Evolutionary conservation across 1,140 invertebrate species (phyloP).

Genomic region (Pachypeltis micranthus): DNA sequence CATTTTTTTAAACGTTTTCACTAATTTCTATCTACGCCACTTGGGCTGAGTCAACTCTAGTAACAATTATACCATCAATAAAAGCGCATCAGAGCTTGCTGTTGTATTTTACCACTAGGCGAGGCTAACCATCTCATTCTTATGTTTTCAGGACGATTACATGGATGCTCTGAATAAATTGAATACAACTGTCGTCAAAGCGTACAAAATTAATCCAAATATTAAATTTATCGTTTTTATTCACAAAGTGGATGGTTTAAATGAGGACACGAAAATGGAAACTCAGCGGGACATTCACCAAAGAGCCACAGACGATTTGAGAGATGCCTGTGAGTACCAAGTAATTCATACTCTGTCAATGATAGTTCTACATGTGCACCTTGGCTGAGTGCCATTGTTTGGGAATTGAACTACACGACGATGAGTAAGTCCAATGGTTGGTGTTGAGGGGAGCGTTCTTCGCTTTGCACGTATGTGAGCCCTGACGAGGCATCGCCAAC

Average conservation of each 20-base stretch:
- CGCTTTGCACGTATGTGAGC: no score
- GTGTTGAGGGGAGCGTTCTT: no score
- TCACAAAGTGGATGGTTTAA: slow-evolving; percentile 96
- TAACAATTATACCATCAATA: neutral
- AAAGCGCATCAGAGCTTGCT: neutral
- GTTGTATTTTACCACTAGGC: neutral
- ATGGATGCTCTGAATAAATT: slow-evolving; percentile 89
- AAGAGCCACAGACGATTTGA: slow-evolving; percentile 85
- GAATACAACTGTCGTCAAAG: slow-evolving; percentile 83
- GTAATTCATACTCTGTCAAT: no score
- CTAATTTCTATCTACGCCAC: no score
- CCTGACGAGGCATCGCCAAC: no score
- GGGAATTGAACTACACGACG: no score
- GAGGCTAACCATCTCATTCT: slow-evolving; percentile 1
- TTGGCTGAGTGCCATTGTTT: no score
- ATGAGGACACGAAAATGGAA: slow-evolving; percentile 97
- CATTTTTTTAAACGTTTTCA: no score
- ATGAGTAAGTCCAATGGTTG: no score
- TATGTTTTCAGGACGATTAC: slow-evolving; percentile 74
- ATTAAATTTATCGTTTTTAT: slow-evolving; percentile 99
- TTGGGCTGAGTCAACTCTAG: no score
- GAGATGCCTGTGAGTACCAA: slow-evolving; percentile 68
- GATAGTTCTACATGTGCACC: no score
- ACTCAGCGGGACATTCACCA: slow-evolving; percentile 97
- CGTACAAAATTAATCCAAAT: slow-evolving; percentile 88